Evolutionary conservation across 2,888 invertebrate genomes (phyloP).

Genomic region (Chaitophorus viminalis): DNA sequence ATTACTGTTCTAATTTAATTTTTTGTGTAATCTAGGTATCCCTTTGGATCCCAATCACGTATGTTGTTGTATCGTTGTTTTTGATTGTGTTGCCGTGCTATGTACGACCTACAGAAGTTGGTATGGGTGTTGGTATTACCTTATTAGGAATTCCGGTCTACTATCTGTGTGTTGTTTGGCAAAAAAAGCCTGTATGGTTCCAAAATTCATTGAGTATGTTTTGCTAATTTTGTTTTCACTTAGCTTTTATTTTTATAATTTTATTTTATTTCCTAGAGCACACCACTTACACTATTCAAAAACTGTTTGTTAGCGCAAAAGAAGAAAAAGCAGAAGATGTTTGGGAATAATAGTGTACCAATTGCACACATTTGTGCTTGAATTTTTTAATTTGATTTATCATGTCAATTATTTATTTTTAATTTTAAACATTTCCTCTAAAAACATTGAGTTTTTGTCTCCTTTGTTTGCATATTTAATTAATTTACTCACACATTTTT

Average conservation of each 20-base stretch:
- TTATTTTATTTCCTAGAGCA: constrained; percentile 6
- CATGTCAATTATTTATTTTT: constrained; percentile 41
- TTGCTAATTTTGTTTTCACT: neutral
- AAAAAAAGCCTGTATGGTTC: constrained; percentile 74
- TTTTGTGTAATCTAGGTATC: constrained; percentile 71
- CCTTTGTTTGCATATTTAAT: neutral
- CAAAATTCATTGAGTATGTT: constrained; percentile 73
- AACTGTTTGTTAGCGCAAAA: constrained; percentile 80
- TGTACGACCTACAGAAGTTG: constrained; percentile 82
- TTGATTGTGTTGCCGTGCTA: constrained; percentile 82
- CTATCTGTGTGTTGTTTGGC: constrained; percentile 77
- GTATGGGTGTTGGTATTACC: constrained; percentile 82
- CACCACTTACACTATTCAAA: constrained; percentile 75
- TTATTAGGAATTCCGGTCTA: constrained; percentile 86
- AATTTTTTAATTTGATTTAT: neutral
- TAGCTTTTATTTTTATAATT: neutral
- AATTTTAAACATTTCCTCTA: neutral
- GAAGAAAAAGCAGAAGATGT: constrained; percentile 71
- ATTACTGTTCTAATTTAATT: neutral
- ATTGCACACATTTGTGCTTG: no score
- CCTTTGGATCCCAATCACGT: constrained; percentile 79
- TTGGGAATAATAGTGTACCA: constrained; percentile 34
- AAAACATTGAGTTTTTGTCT: constrained; percentile 1
- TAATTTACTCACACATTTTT: neutral
- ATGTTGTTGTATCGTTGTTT: constrained; percentile 81